Percentiles rank a stretch among this genome's conserved stretches.
These are phyloP conservation scores for Takifugu ocellatus DNA, from an alignment of 2,797 vertebrate genomes.

Conservation along the genomic window DNA sequence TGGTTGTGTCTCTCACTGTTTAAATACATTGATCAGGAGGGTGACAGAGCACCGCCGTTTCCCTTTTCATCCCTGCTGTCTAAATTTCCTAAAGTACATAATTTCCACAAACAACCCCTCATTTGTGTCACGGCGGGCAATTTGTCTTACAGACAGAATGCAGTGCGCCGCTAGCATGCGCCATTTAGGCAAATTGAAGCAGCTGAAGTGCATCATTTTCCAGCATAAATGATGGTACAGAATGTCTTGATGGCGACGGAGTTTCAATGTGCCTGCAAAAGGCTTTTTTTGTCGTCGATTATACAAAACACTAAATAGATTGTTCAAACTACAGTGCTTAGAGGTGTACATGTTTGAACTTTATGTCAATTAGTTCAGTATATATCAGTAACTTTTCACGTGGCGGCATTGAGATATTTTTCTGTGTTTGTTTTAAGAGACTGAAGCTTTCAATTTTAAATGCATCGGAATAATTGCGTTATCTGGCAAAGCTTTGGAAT, in stretches of 20 bases:
- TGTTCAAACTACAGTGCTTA: conserved; percentile 43
- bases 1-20: not conserved
- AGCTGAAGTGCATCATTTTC: conserved; percentile 31
- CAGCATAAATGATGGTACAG: conserved; percentile 22
- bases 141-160: conserved; percentile 21
- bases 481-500: no score
- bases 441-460: no score
- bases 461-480: no score
- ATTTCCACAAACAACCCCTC: conserved; percentile 21
- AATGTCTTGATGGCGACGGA: conserved; percentile 23
- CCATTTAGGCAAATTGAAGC: conserved; percentile 30
- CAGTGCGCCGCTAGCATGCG: conserved; percentile 20
- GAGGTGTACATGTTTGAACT: conserved; percentile 1
- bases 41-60: conserved; percentile 9
- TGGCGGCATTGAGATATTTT: no score
- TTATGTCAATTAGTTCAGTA: no score
- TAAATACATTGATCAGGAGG: conserved; percentile 1
- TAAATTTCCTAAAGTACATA: not conserved
- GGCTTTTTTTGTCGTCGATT: no score
- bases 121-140: conserved; percentile 34
- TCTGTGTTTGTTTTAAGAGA: no score
- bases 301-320: no score
- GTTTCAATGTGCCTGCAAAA: conserved; percentile 12
- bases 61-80: conserved; percentile 6
- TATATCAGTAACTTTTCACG: no score